Percentiles rank a stretch among this genome's conserved stretches.
These are phyloP conservation scores for Eurytoma californica DNA, from an alignment of 2,888 invertebrate species.

Conservation along the genomic window DNA sequence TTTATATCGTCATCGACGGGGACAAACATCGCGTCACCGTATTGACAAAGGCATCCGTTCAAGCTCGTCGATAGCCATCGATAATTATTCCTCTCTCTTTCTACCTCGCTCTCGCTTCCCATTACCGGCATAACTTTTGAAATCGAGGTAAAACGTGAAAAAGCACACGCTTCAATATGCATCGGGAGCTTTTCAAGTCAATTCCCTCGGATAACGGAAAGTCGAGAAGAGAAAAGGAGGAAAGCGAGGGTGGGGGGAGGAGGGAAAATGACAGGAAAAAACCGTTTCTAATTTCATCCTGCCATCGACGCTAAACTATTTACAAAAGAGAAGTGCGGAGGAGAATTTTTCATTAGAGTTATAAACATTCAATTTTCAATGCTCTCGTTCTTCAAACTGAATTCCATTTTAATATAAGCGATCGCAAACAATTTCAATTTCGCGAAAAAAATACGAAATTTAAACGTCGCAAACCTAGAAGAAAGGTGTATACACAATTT, in stretches of 20 bases:
- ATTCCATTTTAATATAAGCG: too few species aligned
- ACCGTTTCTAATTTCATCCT: conserved; percentile 25
- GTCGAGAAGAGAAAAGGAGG: neutral
- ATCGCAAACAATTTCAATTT: too few species aligned
- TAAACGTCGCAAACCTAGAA: too few species aligned
- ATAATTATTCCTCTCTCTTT: conserved; percentile 29
- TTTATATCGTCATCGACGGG: conserved; percentile 4
- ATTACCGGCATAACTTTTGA: conserved; percentile 27
- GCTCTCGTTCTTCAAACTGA: neutral
- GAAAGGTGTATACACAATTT: too few species aligned
- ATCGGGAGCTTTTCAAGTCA: conserved; percentile 4
- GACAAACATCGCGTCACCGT: conserved; percentile 20
- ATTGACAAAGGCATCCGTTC: conserved; percentile 33
- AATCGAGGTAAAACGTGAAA: conserved; percentile 29
- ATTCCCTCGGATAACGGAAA: neutral
- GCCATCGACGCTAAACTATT: neutral
- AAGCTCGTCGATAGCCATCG: conserved; percentile 36
- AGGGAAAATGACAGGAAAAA: neutral
- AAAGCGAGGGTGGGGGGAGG: neutral
- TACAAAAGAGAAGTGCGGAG: neutral
- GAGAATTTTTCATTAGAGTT: neutral
- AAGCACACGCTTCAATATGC: neutral
- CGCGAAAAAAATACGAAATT: too few species aligned
- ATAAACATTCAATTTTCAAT: conserved; percentile 8
- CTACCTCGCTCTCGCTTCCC: neutral